Evolutionary conservation across 2,113 vertebrate genomes (phyloP), one percentile per base, ranked within the genome.

Genomic region (Alexandromys fortis): DNA sequence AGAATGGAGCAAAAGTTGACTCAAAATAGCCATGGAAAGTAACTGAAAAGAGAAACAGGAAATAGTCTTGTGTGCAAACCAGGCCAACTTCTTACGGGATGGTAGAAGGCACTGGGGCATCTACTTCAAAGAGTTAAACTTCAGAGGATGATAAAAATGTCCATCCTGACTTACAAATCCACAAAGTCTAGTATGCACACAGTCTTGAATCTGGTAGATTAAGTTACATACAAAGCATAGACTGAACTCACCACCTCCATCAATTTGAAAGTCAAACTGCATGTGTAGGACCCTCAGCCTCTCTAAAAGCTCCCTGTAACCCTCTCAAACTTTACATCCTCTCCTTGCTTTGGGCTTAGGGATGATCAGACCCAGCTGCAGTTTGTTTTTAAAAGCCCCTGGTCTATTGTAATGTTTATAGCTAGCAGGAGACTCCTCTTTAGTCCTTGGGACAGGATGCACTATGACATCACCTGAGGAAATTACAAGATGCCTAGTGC

Each of bases 21-120:
- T 94, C 85, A 97, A 98, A 98, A 95, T 47, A 97, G 94, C 42
- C 89, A 88, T 68, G 58, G 81, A 94, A 98, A 94, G 91, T 96
- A 79, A 68, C 93, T 98, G 95, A 97, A 96, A 0, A 92, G 10
- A 33, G 73, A 96, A 83, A 91, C 47, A 65, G 63, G 77, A 70
- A 7, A 68, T 33, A n/a, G 26, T 86, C 81, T 90, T 86, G 21
- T 16, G 7, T 45, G 30, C 10, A 73, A 93, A 93, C 38, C 7
- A 86, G 38, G n/a, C 21, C 38, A 47, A 3, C 52, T 81, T 35
- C 28, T 47, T 47, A 9, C 45, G 9, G 73, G 76, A 95, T 94
- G 68, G 1, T 14, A 52, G 2, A 61, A 94, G 33, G 9, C 30
- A 81, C 96, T 5, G 4, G 1, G 28, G 7, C 58, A 22, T 35